Base-by-base conservation (phyloP, 2,888 invertebrate species). In the Heliconius aoede region DNA sequence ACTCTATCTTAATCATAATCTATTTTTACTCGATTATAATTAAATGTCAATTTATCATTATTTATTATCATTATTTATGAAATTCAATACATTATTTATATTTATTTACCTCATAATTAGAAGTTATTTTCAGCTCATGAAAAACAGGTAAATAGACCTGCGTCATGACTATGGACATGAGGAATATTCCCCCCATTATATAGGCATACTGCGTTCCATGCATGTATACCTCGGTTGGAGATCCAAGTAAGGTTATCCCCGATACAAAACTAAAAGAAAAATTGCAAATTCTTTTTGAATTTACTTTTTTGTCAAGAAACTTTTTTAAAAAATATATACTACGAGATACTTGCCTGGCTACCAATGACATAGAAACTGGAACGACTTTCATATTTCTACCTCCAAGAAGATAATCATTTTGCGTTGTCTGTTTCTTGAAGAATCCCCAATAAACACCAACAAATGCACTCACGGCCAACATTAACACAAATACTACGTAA, bases 401-500 rank as follows among this genome's bases (percentile, higher is more conserved):
- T 30, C 97, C 98, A 76, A 98, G 96, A 72, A 98, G 95, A 86
- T 98, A 98, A 86, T 97, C 97, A 86, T 96, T 95, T 73, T 96
- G 95, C 9, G 93, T 94, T 0, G 92, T 92, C 73, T 95, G 95
- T 79, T 96, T 96, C 86, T 96, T 96, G 86, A 96, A 94, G 81
- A 97, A 96, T 1, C 97, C 98, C 91, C 97, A 98, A 86, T 97
- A 97, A n/a, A 98, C 89, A 0, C 98, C 98, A 67, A 98, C 96
- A 18, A 95, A 91, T 1, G 97, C 96, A 89, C 97, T 98, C 58
- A 97, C 94, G 21, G 96, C 91, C 83, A 98, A 90, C 97, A 98
- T 97, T 1, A 95, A 85, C 76, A 95, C 95, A 88, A 98, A 98
- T 81, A 98, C 96, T 1, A 96, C 86, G 90, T 98, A 98, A 88